Conservation (phyloP, 2,113 vertebrate genomes). For the Collichthys lucidus region DNA sequence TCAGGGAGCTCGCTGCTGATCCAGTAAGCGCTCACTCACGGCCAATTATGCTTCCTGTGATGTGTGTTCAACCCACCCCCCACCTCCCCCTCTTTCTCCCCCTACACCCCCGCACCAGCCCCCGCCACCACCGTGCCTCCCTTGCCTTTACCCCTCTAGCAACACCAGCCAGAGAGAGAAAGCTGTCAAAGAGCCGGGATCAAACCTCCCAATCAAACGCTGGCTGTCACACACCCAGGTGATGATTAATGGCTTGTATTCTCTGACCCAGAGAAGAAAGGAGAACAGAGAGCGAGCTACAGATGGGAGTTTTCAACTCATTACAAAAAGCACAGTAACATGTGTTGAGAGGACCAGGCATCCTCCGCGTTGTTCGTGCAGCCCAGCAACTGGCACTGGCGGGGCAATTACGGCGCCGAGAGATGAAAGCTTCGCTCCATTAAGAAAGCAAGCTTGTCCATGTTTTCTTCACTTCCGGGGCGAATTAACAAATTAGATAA, state of each 20-base stretch:
- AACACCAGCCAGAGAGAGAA: constrained; percentile 64
- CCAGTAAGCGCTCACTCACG: constrained; percentile 78
- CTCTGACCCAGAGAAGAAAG: constrained; percentile 77
- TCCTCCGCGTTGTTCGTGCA: constrained; percentile 52
- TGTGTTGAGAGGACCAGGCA: constrained; percentile 69
- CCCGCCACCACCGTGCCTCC: constrained; percentile 20
- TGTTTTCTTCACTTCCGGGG: constrained; percentile 60
- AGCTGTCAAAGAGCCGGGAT: constrained; percentile 76
- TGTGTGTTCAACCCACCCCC: constrained; percentile 60
- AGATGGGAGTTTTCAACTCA: constrained; percentile 81
- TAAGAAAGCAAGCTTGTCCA: constrained; percentile 51
- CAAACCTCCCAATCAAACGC: constrained; percentile 77
- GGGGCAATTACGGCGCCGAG: constrained; percentile 50
- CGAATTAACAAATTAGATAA: constrained; percentile 76
- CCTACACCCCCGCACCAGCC: neutral
- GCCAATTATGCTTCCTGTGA: constrained; percentile 79
- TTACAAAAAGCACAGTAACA: constrained; percentile 78
- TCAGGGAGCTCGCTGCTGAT: constrained; percentile 74
- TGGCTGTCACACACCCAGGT: constrained; percentile 79
- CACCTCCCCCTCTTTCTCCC: neutral
- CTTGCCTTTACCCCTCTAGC: constrained; percentile 70
- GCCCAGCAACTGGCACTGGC: constrained; percentile 52
- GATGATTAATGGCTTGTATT: constrained; percentile 84
- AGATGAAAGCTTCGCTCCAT: constrained; percentile 73
- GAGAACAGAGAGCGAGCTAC: constrained; percentile 66